A percentile compares a stretch with the other conserved stretches of the same genome.
Conservation (phyloP, 2,888 invertebrate species). For the Blera fallax region DNA sequence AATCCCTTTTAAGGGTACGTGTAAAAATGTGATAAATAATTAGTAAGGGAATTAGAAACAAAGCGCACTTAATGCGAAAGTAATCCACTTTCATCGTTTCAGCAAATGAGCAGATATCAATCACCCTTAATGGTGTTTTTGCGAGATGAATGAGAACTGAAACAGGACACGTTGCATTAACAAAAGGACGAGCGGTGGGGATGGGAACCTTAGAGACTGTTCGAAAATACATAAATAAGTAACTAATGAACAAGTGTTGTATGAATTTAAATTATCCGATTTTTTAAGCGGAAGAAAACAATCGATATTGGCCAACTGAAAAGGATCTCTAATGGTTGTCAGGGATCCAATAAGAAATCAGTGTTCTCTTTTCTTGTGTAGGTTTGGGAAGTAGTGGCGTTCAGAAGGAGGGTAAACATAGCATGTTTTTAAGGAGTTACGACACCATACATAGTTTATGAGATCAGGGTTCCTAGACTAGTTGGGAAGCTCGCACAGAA, state of each 20-base stretch:
- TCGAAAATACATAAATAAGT: not conserved
- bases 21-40: slow-evolving; percentile 51
- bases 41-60: slow-evolving; percentile 42
- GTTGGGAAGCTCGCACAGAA: too few relatives aligned
- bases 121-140: slow-evolving; percentile 39
- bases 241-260: not conserved
- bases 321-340: too few relatives aligned
- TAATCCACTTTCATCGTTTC: slow-evolving; percentile 47
- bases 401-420: too few relatives aligned
- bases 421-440: too few relatives aligned
- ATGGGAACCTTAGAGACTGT: not conserved
- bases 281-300: not conserved
- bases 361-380: too few relatives aligned
- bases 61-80: slow-evolving; percentile 45
- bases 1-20: not conserved
- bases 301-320: too few relatives aligned
- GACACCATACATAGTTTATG: too few relatives aligned
- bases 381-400: too few relatives aligned
- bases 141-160: not conserved
- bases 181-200: not conserved
- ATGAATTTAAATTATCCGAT: not conserved
- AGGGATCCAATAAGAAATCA: too few relatives aligned
- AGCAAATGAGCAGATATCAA: slow-evolving; percentile 53
- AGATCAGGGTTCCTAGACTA: too few relatives aligned
- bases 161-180: not conserved